A percentile compares a stretch with the other conserved stretches of the same genome.
Conservation (phyloP, 2,113 vertebrate species). For the Dasyprocta punctata region DNA sequence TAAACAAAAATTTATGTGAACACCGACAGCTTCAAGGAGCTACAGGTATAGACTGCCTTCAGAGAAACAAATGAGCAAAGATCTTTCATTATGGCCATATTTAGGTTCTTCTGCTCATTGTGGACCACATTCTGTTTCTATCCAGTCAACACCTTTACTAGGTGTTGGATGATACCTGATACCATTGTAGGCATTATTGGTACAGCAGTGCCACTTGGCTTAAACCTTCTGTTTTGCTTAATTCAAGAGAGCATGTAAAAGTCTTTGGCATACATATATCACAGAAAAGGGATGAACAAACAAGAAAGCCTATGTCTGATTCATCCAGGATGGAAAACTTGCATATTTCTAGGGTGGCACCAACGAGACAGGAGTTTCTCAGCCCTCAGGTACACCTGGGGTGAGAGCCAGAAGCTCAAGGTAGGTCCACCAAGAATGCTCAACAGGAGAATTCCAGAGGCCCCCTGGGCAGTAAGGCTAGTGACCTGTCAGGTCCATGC, state of each 20-base stretch:
- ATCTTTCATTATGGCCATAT: neutral
- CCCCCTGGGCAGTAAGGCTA: neutral
- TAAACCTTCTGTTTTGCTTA: neutral
- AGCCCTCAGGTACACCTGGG: too few species aligned
- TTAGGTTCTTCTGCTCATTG: neutral
- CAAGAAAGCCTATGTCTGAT: too few species aligned
- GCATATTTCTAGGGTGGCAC: neutral
- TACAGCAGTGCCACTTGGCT: neutral
- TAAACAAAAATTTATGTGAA: neutral
- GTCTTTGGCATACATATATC: neutral
- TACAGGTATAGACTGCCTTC: neutral
- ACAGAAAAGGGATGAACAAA: neutral
- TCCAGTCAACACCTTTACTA: neutral
- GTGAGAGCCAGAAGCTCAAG: neutral
- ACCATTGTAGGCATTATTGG: neutral
- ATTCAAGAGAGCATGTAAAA: neutral
- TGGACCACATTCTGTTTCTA: neutral
- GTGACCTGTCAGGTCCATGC: neutral
- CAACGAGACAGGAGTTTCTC: neutral
- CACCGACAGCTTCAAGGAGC: neutral
- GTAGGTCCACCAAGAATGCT: fast-evolving
- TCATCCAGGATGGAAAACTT: neutral
- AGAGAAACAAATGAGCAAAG: neutral
- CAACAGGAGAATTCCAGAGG: neutral
- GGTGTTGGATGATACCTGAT: neutral